A percentile compares a stretch with the other conserved stretches of the same genome.
Evolutionary conservation across 2,113 vertebrate species (phyloP).

Genomic region (Sorex araneus): DNA sequence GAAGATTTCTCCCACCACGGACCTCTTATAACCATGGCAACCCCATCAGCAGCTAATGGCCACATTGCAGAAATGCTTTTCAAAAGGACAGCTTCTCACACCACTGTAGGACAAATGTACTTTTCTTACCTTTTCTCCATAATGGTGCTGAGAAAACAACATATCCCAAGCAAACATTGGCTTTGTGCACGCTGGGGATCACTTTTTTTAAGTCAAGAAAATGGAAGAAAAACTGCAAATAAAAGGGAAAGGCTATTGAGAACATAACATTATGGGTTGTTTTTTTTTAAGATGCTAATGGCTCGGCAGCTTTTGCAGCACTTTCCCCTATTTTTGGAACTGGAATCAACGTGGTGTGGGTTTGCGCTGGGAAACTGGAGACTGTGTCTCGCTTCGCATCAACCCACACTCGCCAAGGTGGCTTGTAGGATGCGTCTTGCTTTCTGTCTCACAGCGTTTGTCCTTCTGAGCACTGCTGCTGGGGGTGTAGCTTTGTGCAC

Average conservation of each 20-base stretch:
- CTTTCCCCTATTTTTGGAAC: conserved; percentile 74
- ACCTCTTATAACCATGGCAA: conserved; percentile 87
- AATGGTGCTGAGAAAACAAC: conserved; percentile 63
- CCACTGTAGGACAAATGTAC: conserved; percentile 44
- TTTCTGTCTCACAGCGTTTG: conserved; percentile 42
- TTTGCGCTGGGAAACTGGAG: conserved; percentile 70
- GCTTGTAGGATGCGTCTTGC: conserved; percentile 28
- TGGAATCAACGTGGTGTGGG: conserved; percentile 64
- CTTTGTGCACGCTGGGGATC: conserved; percentile 13
- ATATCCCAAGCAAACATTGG: conserved; percentile 42
- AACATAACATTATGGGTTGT: conserved; percentile 29
- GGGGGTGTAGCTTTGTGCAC: not conserved
- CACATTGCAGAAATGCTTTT: conserved; percentile 75
- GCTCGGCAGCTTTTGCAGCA: conserved; percentile 59
- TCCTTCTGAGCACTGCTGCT: conserved; percentile 52
- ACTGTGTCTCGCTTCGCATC: conserved; percentile 68
- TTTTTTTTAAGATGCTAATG: conserved; percentile 54
- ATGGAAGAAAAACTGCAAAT: conserved; percentile 58
- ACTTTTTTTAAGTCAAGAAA: conserved; percentile 46
- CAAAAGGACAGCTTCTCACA: conserved; percentile 76
- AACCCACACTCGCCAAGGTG: conserved; percentile 52
- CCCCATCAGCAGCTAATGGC: conserved; percentile 83
- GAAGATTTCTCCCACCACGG: conserved; percentile 90
- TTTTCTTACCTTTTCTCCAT: conserved; percentile 66
- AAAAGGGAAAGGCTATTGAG: conserved; percentile 73